phyloP scores from a whole-genome alignment of 2,888 invertebrate genomes.

The Clostera curtula region DNA sequence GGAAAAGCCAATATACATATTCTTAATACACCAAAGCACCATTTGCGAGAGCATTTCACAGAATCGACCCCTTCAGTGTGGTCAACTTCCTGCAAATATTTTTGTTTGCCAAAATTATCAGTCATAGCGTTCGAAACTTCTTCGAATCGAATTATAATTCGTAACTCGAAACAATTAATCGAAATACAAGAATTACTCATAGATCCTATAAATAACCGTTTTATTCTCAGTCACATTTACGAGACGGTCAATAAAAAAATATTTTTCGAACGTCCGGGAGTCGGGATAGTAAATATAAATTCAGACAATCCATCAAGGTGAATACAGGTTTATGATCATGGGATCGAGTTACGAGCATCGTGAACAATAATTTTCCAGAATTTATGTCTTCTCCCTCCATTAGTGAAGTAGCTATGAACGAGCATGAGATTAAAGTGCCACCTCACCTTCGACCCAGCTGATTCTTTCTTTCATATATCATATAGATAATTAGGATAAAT shows the following conservation, averaged over 20 bases:
- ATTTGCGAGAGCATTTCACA: too few species aligned
- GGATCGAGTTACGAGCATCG: slow-evolving; percentile 4
- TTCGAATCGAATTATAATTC: too few species aligned
- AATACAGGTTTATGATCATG: slow-evolving; percentile 7
- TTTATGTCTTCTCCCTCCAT: slow-evolving; percentile 2
- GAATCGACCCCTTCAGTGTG: too few species aligned
- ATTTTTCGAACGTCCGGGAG: slow-evolving; percentile 9
- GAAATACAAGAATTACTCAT: slow-evolving; percentile 20
- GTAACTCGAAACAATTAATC: too few species aligned
- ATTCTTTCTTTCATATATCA: too few species aligned
- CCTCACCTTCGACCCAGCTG: too few species aligned
- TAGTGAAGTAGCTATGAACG: too few species aligned
- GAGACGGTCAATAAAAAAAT: slow-evolving; percentile 14
- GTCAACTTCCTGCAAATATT: slow-evolving; percentile 15
- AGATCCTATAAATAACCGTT: slow-evolving; percentile 15
- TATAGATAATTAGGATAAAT: too few species aligned
- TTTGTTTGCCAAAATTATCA: slow-evolving; percentile 15
- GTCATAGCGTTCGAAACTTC: too few species aligned
- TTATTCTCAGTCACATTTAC: slow-evolving; percentile 17
- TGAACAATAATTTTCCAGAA: slow-evolving; percentile 5
- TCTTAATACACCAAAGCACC: too few species aligned
- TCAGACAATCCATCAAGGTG: slow-evolving; percentile 11
- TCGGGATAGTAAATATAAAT: slow-evolving; percentile 11
- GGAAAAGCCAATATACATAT: too few species aligned
- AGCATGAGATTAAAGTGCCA: too few species aligned